Evolutionary conservation across 2,113 vertebrate species (phyloP), one percentile per base, ranked within the genome.

Genomic region (Myotis yumanensis): DNA sequence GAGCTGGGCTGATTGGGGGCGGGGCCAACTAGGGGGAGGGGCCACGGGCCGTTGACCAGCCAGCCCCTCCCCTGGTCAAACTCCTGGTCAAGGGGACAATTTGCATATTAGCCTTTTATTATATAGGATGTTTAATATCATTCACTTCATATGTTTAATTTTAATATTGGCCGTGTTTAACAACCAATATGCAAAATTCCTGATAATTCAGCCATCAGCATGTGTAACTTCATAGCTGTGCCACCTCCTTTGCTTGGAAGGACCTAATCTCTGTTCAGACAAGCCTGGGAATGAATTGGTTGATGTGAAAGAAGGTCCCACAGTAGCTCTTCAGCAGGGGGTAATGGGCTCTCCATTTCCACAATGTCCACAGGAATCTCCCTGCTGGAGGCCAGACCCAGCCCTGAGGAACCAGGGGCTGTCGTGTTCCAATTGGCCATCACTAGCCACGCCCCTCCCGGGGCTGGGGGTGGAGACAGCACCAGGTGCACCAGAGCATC

Each of bases 291-390:
- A 25, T 23, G 54, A 52, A 15, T 15, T 28, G 28, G 48, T 40
- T 32, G 6, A 0, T 11, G 40, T 5, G 71, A 30, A 51, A 37
- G 73, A 18, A 71, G 9, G 4, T 30, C 37, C 46, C 23, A 0
- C 46, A 5, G 52, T 0, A n/a, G 25, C 7, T 35, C 30, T 32
- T 40, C 59, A n/a, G 59, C 35, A 17, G 25, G 54, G 23, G 10
- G n/a, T n/a, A 16, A 23, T 16, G 4, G 57, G 15, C 22, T 54
- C 40, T 43, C 69, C 2, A n/a, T n/a, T 48, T 16, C 37, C n/a
- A 30, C 59, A 2, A 2, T 0, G 8, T 4, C 8, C 28, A 5
- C 11, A 10, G 32, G 2, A 7, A 16, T 2, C 51, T 35, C 37
- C 69, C 32, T 2, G 59, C 11, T 11, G 12, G 48, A 2, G 8